Evolutionary conservation across 2,113 vertebrate species (phyloP).

Genomic region (Fukomys damarensis): DNA sequence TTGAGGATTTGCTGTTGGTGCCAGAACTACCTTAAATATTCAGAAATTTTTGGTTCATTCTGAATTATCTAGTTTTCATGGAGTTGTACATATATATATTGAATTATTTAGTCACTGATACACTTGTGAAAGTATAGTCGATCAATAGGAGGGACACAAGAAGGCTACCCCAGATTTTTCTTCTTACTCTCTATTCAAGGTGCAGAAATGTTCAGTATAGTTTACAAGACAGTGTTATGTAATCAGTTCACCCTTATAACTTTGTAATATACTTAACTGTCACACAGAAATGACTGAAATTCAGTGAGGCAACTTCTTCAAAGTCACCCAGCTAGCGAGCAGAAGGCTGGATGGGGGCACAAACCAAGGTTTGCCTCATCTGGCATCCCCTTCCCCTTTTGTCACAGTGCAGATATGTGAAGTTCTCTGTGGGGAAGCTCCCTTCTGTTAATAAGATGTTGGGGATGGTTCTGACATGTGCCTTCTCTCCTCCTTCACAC

Average conservation of each 20-base stretch:
- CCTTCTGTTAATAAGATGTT: not conserved
- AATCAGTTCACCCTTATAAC: not conserved
- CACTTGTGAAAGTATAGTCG: not conserved
- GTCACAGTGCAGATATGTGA: not conserved
- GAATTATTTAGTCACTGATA: not conserved
- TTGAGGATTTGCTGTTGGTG: not conserved
- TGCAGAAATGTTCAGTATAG: not conserved
- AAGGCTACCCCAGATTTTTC: not conserved
- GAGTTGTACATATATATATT: not conserved
- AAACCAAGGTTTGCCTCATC: no score
- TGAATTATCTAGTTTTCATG: not conserved
- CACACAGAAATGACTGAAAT: not conserved
- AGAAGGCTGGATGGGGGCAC: not conserved
- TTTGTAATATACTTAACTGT: not conserved
- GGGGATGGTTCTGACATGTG: not conserved
- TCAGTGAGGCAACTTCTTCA: not conserved
- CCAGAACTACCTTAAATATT: not conserved
- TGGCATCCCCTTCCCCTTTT: not conserved
- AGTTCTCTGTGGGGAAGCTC: not conserved
- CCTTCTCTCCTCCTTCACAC: slow-evolving; percentile 55
- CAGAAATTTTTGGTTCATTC: not conserved
- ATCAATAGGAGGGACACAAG: not conserved
- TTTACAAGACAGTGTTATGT: not conserved
- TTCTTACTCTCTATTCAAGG: not conserved
- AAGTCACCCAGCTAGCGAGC: not conserved